Evolutionary conservation across 2,113 vertebrate genomes (phyloP).

Genomic region (Nyctibius bracteatus): DNA sequence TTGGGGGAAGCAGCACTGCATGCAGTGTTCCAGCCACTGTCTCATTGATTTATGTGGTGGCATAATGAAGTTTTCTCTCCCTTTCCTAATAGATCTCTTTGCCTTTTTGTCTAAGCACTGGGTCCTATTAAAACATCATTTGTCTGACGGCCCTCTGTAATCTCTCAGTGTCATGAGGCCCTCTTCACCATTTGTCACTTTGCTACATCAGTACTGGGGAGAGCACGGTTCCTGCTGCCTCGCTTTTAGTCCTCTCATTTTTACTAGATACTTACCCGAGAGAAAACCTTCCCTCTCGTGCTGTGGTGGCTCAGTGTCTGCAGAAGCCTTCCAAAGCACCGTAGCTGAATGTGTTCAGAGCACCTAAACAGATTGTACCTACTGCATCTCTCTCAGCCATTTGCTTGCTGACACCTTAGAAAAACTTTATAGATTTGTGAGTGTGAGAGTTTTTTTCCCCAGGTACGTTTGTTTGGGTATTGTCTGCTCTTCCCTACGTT

Average conservation of each 20-base stretch:
- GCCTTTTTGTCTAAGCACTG: background rate
- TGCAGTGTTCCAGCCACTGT: accelerated
- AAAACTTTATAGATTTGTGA: background rate
- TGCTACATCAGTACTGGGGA: background rate
- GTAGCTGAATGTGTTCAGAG: background rate
- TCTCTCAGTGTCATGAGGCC: background rate
- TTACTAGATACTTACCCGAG: background rate
- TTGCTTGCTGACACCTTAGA: background rate
- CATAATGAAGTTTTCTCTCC: slow-evolving; percentile 4
- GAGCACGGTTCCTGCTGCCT: background rate
- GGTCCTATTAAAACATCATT: background rate
- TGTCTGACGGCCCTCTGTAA: background rate
- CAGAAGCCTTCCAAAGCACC: background rate
- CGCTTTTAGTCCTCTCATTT: background rate
- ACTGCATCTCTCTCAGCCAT: accelerated
- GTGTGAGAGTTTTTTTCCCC: accelerated
- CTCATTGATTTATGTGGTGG: background rate
- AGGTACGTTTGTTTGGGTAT: background rate
- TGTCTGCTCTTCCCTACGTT: background rate
- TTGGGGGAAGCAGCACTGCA: background rate
- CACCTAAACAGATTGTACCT: background rate
- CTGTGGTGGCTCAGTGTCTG: background rate
- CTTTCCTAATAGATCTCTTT: background rate
- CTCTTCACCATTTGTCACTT: background rate
- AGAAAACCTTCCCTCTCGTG: background rate